These are phyloP conservation scores for Drosophila paulistorum DNA, from an alignment of 1,140 invertebrate species.

Conservation along the genomic window DNA sequence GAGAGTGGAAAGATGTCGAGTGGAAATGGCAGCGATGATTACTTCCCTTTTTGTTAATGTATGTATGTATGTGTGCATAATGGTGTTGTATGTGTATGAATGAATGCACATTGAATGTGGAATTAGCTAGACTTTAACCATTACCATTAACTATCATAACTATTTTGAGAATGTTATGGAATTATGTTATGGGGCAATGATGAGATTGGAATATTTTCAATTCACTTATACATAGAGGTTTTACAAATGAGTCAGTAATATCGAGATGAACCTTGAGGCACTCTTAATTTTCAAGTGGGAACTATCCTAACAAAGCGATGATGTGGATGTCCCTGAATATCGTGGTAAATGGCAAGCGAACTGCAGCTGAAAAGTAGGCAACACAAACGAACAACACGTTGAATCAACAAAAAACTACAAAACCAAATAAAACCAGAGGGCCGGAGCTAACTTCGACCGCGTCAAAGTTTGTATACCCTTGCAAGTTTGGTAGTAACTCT, in stretches of 20 bases:
- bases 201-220: no score
- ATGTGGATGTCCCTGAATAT: not conserved
- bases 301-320: no score
- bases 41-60: not conserved
- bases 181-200: no score
- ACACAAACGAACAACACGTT: not conserved
- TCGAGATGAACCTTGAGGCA: no score
- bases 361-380: not conserved
- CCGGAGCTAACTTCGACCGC: no score
- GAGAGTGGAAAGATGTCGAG: not conserved
- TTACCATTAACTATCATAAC: not conserved
- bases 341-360: not conserved
- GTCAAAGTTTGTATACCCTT: no score
- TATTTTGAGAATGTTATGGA: no score
- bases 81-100: not conserved
- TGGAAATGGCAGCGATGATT: slow-evolving; percentile 5
- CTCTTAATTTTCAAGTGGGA: no score
- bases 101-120: not conserved
- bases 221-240: no score
- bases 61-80: not conserved
- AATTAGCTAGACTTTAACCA: not conserved
- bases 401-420: not conserved
- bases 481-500: no score
- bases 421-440: not conserved
- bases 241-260: no score